Conservation (phyloP, 1,140 invertebrate species). For the Riptortus pedestris region DNA sequence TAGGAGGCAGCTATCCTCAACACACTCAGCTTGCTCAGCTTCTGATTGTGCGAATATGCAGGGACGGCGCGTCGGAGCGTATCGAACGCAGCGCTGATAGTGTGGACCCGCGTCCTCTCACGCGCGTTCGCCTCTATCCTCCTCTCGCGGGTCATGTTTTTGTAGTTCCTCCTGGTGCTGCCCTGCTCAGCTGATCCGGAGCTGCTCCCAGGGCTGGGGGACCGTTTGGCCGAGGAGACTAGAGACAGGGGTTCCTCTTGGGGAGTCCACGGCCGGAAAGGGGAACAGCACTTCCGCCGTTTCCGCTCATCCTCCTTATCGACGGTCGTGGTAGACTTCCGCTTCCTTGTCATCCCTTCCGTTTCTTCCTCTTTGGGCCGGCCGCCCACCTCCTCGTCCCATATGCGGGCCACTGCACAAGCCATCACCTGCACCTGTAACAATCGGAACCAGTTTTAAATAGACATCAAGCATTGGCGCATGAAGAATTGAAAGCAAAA, state of each 20-base stretch:
- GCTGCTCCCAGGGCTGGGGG: neutral
- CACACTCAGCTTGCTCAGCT: constrained; percentile 83
- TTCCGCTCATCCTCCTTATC: neutral
- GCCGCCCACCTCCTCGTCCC: constrained; percentile 30
- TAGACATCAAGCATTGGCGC: no score
- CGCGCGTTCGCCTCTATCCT: constrained; percentile 87
- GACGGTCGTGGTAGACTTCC: constrained; percentile 8
- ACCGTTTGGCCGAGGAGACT: neutral
- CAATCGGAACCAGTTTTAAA: no score
- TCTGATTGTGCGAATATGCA: constrained; percentile 84
- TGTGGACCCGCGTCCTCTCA: constrained; percentile 84
- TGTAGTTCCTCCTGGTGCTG: constrained; percentile 60
- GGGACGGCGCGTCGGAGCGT: constrained; percentile 73
- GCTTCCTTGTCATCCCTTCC: constrained; percentile 5
- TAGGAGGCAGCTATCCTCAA: constrained; percentile 82
- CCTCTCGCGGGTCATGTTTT: constrained; percentile 86
- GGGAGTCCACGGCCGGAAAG: constrained; percentile 24
- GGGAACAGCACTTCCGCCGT: constrained; percentile 10
- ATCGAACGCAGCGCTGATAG: constrained; percentile 89
- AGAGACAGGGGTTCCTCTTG: constrained; percentile 13
- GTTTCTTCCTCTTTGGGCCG: constrained; percentile 30
- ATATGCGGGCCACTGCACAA: constrained; percentile 30
- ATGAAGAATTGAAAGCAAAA: no score
- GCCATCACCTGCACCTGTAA: constrained; percentile 33
- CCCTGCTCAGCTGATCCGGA: constrained; percentile 39